These are phyloP conservation scores for Dynastes grantii DNA, from an alignment of 2,888 invertebrate species.

Conservation along the genomic window DNA sequence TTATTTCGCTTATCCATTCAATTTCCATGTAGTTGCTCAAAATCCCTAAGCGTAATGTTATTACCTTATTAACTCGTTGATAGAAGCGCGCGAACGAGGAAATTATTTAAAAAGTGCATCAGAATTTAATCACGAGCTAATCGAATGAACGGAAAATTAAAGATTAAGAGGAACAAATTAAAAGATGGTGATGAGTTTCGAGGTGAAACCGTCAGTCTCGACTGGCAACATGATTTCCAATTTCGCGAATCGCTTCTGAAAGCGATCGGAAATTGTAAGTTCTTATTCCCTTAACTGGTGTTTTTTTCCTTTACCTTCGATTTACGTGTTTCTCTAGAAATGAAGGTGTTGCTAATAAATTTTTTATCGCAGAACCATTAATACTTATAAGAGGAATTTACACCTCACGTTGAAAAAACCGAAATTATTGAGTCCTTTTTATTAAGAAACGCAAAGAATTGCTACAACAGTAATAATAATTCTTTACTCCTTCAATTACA, in stretches of 20 bases:
- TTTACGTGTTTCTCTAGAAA: background rate
- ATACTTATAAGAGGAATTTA: no score
- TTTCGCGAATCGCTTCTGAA: constrained; percentile 66
- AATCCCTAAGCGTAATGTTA: constrained; percentile 20
- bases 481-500: no score
- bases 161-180: constrained; percentile 61
- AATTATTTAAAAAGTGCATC: constrained; percentile 48
- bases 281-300: constrained; percentile 59
- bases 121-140: constrained; percentile 56
- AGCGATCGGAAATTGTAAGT: constrained; percentile 66
- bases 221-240: constrained; percentile 62
- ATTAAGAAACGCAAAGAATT: no score
- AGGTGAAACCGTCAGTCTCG: constrained; percentile 53
- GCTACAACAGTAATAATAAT: no score
- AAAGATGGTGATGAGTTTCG: constrained; percentile 62
- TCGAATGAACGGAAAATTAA: constrained; percentile 60
- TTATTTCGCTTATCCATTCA: constrained; percentile 23
- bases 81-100: constrained; percentile 30
- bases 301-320: constrained; percentile 23
- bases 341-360: background rate
- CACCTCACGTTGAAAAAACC: no score
- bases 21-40: constrained; percentile 21
- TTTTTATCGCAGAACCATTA: no score
- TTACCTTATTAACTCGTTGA: constrained; percentile 27
- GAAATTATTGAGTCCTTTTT: no score